phyloP scores from a whole-genome alignment of 2,797 vertebrate genomes.

The Calcarius lapponicus region DNA sequence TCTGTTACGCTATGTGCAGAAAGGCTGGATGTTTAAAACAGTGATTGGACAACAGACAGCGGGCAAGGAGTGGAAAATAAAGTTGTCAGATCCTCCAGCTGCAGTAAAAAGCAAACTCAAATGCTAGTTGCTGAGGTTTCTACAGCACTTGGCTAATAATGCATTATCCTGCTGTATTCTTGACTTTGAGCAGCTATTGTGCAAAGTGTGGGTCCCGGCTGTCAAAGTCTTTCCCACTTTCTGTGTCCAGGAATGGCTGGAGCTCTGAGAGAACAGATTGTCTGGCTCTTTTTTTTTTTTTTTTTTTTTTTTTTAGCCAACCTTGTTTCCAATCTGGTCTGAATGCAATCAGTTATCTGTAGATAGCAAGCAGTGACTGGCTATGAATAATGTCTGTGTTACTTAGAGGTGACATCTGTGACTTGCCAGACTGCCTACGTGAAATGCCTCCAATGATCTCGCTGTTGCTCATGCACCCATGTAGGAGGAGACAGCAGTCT shows the following conservation, averaged over 20 bases:
- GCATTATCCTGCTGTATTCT: not conserved
- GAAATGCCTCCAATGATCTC: constrained; percentile 44
- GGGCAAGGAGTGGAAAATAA: not conserved
- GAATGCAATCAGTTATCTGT: constrained; percentile 54
- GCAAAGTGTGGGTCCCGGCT: not conserved
- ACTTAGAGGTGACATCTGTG: constrained; percentile 61
- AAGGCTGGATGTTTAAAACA: not conserved
- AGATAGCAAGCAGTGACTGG: constrained; percentile 58
- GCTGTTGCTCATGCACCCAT: not conserved
- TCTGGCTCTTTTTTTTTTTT: not conserved
- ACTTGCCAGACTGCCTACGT: constrained; percentile 66
- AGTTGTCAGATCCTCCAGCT: not conserved
- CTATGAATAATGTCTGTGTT: constrained; percentile 66
- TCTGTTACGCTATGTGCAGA: not conserved
- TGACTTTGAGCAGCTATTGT: constrained; percentile 28
- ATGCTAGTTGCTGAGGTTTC: not conserved
- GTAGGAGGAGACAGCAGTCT: not conserved
- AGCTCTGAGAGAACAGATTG: constrained; percentile 50
- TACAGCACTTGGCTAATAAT: not conserved
- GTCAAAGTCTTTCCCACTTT: constrained; percentile 36
- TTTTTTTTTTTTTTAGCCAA: not conserved
- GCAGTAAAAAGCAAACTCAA: not conserved
- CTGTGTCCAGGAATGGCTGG: not conserved
- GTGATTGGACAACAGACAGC: not conserved
- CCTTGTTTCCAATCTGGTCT: constrained; percentile 64